Percentiles rank a stretch among this genome's conserved stretches.
Evolutionary conservation across 2,888 invertebrate species (phyloP).

Genomic region (Melipona beecheii): DNA sequence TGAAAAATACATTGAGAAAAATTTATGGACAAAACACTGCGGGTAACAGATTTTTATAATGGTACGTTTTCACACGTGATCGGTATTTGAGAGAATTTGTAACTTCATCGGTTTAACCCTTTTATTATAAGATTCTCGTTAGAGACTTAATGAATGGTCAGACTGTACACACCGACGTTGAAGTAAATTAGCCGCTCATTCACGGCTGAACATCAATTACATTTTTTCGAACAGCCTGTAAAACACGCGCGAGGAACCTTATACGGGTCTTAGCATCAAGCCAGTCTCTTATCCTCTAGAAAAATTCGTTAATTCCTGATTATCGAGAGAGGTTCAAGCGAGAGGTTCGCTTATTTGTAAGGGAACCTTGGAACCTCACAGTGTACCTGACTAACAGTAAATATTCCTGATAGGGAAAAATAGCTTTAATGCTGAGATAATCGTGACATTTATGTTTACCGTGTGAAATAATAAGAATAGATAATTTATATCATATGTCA

Average conservation of each 20-base stretch:
- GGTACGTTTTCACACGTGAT: constrained; percentile 21
- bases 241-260: constrained; percentile 25
- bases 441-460: background rate
- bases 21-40: background rate
- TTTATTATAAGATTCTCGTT: constrained; percentile 42
- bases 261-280: constrained; percentile 12
- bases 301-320: constrained; percentile 42
- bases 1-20: too few relatives aligned
- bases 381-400: constrained; percentile 9
- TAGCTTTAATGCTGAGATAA: background rate
- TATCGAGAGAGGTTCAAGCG: constrained; percentile 21
- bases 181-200: constrained; percentile 46
- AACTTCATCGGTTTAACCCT: constrained; percentile 18
- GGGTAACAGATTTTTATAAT: background rate
- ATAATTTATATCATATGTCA: background rate
- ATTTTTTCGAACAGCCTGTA: constrained; percentile 17
- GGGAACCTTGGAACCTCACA: background rate
- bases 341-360: background rate
- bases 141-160: constrained; percentile 48
- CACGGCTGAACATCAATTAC: constrained; percentile 43
- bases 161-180: constrained; percentile 17
- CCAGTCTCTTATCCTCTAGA: background rate
- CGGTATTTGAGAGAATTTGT: constrained; percentile 7
- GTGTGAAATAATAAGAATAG: background rate
- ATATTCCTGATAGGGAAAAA: background rate